Evolutionary conservation across 1,140 invertebrate genomes (phyloP).

Genomic region (Myzus persicae): DNA sequence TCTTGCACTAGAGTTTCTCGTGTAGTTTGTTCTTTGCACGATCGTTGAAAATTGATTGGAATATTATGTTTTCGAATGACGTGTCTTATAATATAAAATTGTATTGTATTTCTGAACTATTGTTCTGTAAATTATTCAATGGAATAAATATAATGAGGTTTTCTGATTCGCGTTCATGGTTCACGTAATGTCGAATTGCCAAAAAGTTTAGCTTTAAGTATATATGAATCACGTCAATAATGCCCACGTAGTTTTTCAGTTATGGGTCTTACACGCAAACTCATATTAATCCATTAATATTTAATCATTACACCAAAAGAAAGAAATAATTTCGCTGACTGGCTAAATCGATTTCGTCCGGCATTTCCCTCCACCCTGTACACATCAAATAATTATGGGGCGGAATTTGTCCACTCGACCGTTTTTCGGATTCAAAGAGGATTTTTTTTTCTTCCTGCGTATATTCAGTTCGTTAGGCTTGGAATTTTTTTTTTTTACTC

Average conservation of each 20-base stretch:
- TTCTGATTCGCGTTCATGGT: background rate
- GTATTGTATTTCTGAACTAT: background rate
- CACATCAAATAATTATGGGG: constrained; percentile 53
- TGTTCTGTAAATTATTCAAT: background rate
- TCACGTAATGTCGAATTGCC: background rate
- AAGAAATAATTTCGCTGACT: constrained; percentile 48
- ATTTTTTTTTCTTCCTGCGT: constrained; percentile 35
- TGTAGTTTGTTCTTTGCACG: background rate
- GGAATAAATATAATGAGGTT: constrained; percentile 6
- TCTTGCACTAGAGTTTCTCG: background rate
- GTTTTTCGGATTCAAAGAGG: constrained; percentile 50
- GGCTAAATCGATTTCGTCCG: constrained; percentile 38
- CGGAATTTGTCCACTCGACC: constrained; percentile 47
- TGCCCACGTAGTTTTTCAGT: background rate
- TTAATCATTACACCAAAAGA: background rate
- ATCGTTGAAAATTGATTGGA: background rate
- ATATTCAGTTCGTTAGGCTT: constrained; percentile 48
- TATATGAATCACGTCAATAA: constrained; percentile 25
- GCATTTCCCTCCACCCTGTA: background rate
- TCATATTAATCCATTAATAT: constrained; percentile 50
- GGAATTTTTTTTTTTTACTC: constrained; percentile 49
- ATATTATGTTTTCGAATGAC: background rate
- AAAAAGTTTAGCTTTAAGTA: background rate
- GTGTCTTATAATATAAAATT: background rate
- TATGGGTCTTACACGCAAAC: constrained; percentile 17